Conservation (phyloP, 92 coral and sea anemone species). For the Actinostola sp. region DNA sequence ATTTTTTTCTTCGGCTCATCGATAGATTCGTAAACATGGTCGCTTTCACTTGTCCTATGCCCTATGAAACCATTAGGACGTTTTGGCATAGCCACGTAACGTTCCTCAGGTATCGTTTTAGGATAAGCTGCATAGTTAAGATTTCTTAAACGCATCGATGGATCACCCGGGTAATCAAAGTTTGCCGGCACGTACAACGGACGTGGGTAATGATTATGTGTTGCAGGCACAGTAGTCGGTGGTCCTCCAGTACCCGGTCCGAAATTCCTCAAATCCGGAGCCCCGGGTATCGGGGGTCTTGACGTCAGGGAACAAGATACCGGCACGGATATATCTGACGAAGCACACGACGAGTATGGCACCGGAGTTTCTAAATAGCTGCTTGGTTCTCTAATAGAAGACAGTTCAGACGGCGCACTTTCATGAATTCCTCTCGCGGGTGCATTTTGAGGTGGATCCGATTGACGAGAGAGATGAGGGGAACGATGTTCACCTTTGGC, state of each 20-base stretch:
- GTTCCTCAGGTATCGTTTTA: slow-evolving; percentile 10
- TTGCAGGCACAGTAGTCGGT: background rate
- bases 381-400: slow-evolving; percentile 43
- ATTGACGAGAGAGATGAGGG: background rate
- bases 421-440: slow-evolving; percentile 44
- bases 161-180: slow-evolving; percentile 13
- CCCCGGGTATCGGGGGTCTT: slow-evolving; percentile 76
- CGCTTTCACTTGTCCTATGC: slow-evolving; percentile 20
- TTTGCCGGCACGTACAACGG: slow-evolving; percentile 22
- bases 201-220: slow-evolving; percentile 37
- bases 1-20: slow-evolving; percentile 8
- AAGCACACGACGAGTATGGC: slow-evolving; percentile 70
- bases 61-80: slow-evolving; percentile 22
- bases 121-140: slow-evolving; percentile 7
- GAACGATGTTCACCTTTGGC: slow-evolving; percentile 26
- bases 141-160: slow-evolving; percentile 6
- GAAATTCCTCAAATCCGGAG: slow-evolving; percentile 25
- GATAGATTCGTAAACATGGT: slow-evolving; percentile 34
- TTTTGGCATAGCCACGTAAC: slow-evolving; percentile 27
- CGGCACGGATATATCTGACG: slow-evolving; percentile 76
- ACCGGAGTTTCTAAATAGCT: slow-evolving; percentile 42
- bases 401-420: slow-evolving; percentile 57
- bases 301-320: slow-evolving; percentile 14
- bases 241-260: slow-evolving; percentile 23
- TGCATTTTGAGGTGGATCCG: background rate